Evolutionary conservation across 2,113 vertebrate genomes (phyloP).

Genomic region (Leptosomus discolor): DNA sequence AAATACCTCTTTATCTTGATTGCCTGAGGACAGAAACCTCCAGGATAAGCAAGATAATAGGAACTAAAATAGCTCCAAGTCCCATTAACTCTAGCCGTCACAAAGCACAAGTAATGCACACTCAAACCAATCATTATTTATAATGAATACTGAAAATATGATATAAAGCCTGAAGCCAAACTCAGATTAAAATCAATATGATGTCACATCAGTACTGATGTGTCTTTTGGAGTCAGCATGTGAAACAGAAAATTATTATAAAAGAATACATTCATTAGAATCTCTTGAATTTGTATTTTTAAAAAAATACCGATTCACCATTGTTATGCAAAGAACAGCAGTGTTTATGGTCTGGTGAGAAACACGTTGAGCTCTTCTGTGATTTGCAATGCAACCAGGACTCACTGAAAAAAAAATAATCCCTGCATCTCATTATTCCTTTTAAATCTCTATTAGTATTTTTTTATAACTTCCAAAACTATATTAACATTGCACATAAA

Average conservation of each 20-base stretch:
- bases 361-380: background rate
- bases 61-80: slow-evolving; percentile 13
- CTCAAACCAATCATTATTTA: slow-evolving; percentile 26
- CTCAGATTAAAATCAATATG: slow-evolving; percentile 21
- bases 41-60: background rate
- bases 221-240: background rate
- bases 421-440: background rate
- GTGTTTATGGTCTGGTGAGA: background rate
- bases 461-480: background rate
- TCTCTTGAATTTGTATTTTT: background rate
- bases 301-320: background rate
- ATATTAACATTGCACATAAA: background rate
- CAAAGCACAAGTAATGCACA: background rate
- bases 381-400: background rate
- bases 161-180: slow-evolving; percentile 6
- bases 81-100: background rate
- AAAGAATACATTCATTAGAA: background rate
- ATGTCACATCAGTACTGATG: background rate
- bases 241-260: background rate
- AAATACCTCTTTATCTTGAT: background rate
- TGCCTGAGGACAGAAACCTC: background rate
- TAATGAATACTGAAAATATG: slow-evolving; percentile 30
- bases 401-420: background rate
- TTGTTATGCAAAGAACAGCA: background rate
- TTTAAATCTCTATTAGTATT: background rate